phyloP scores from a whole-genome alignment of 2,888 invertebrate genomes.

The Phyto melanocephala region DNA sequence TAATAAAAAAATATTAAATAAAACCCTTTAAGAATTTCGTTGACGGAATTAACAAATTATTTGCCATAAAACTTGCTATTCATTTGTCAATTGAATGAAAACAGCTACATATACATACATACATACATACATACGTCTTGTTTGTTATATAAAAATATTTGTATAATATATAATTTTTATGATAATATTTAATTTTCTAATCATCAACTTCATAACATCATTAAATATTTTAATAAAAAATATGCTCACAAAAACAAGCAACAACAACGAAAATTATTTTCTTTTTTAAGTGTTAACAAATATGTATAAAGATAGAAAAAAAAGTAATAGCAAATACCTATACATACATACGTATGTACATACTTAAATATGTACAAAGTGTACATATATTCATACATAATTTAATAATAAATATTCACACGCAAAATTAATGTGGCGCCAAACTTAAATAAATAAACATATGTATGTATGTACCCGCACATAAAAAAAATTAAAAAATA shows the following conservation, averaged over 20 bases:
- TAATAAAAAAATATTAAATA: too few species aligned
- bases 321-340: constrained; percentile 3
- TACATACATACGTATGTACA: too few species aligned
- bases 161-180: constrained; percentile 12
- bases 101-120: neutral
- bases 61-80: constrained; percentile 31
- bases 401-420: constrained; percentile 60
- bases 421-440: constrained; percentile 64
- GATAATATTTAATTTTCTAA: constrained; percentile 52
- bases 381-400: constrained; percentile 32
- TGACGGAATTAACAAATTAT: constrained; percentile 32
- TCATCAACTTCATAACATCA: constrained; percentile 45
- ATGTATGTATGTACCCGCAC: too few species aligned
- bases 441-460: constrained; percentile 42
- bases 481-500: constrained; percentile 1
- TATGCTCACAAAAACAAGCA: constrained; percentile 18
- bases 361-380: too few species aligned
- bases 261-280: neutral
- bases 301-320: constrained; percentile 18
- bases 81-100: constrained; percentile 15
- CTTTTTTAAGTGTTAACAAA: neutral
- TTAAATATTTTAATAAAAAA: constrained; percentile 36
- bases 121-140: neutral
- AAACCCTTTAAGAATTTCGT: too few species aligned
- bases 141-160: neutral